Conservation (phyloP, 2,797 vertebrate species). For the Lepidocolaptes lacrymiger region DNA sequence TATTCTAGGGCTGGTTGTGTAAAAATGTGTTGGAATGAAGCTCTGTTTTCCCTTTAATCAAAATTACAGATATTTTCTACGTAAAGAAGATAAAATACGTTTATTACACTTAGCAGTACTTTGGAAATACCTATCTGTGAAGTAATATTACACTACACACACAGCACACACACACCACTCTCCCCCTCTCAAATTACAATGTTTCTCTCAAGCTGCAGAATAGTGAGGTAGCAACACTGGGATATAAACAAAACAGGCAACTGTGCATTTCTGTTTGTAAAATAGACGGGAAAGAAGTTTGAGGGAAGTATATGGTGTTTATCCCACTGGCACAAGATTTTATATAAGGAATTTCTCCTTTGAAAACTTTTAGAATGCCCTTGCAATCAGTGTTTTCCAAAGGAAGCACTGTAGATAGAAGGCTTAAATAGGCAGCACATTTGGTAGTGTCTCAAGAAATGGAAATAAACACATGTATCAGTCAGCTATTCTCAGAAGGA, state of each 20-base stretch:
- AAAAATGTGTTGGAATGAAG: neutral
- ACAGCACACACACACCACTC: fast-evolving
- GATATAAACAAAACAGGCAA: neutral
- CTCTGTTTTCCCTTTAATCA: neutral
- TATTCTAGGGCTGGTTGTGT: neutral
- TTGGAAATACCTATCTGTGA: neutral
- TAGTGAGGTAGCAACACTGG: neutral
- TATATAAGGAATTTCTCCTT: neutral
- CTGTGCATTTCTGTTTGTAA: neutral
- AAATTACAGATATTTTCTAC: neutral
- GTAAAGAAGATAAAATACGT: neutral
- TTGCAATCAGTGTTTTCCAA: neutral
- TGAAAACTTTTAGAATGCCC: neutral
- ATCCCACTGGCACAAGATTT: neutral
- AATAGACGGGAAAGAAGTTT: neutral
- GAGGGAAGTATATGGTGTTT: neutral
- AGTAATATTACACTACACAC: neutral
- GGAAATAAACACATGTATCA: neutral
- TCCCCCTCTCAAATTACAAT: neutral
- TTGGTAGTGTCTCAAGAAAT: neutral
- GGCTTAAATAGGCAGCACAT: neutral
- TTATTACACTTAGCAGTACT: neutral
- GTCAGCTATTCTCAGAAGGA: neutral
- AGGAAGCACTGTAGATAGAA: neutral
- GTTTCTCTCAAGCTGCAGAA: neutral